phyloP scores from a whole-genome alignment of 2,888 invertebrate species.

The Pristionchus exspectatus region DNA sequence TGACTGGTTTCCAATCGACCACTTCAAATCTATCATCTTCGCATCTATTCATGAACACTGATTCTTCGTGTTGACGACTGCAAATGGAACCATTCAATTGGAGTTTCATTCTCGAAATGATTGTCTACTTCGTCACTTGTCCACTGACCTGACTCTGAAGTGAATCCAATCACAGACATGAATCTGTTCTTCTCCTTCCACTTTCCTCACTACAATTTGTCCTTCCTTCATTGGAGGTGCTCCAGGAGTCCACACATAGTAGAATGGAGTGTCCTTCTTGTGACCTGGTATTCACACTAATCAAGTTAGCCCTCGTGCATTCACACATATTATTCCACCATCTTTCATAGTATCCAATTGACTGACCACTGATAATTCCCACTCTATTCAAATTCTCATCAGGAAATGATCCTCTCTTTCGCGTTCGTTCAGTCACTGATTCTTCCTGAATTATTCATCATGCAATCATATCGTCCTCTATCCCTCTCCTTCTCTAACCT shows the following conservation, averaged over 20 bases:
- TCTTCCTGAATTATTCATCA: not conserved
- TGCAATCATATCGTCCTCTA: not conserved
- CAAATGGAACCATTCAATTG: not conserved
- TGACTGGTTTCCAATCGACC: not conserved
- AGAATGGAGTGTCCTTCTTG: not conserved
- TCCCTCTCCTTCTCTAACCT: not conserved
- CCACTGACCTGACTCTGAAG: conserved; percentile 7
- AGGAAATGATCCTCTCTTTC: conserved; percentile 16
- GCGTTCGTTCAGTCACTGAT: not conserved
- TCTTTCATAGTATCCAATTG: not conserved
- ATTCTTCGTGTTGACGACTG: not conserved
- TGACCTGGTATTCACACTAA: not conserved
- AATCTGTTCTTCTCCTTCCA: not conserved
- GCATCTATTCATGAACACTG: not conserved
- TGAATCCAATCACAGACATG: conserved; percentile 33
- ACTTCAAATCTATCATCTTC: conserved; percentile 22
- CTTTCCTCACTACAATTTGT: not conserved
- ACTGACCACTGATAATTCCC: conserved; percentile 19
- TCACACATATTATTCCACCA: not conserved
- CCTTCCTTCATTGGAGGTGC: conserved; percentile 31
- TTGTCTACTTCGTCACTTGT: not conserved
- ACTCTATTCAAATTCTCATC: not conserved
- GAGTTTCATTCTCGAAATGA: no score
- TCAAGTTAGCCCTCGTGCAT: no score
- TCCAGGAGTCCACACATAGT: conserved; percentile 46